Base-by-base conservation (phyloP, 64 coral and sea anemone genomes). In the Pocillopora damicornis region DNA sequence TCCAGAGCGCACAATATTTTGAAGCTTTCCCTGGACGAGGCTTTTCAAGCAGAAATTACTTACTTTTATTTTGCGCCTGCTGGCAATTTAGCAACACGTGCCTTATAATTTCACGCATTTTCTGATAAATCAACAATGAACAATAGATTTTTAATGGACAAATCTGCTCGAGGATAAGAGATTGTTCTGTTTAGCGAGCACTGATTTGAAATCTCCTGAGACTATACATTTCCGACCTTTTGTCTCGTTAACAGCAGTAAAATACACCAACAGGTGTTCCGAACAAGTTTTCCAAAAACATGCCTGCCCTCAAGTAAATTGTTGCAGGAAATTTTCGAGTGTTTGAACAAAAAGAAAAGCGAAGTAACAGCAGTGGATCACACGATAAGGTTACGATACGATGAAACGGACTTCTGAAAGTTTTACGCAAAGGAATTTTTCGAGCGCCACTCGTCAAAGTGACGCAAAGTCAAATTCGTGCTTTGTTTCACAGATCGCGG, bases 151-250 rank as follows among this genome's bases (percentile, higher is more conserved):
- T 61, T 83, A 37, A 51, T 4, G 42, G 62, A 51, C n/a, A 11
- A 73, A 72, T 85, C 22, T 26, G 37, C 37, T 72, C 80, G 12
- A 85, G 57, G 42, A 51, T 37, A 45, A 73, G 56, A 22, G 6
- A 85, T 85, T 73, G 64, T 72, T 85, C 65, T 15, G 38, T 73
- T 37, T 51, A 42, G 6, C 20, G 45, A 26, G 4, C 18, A 26
- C 59, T 36, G 26, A 25, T 81, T 81, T 81, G 25, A 62, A 85
- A 22, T 85, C 81, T 85, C 65, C 20, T 2, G 81, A 85, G 81
- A 72, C 1, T 57, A 25, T 25, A 38, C 15, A 85, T 68, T 72
- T 85, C 64, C 64, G 65, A 26, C 58, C 81, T 37, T 73, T 85
- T 85, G 65, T 85, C 81, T 8, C 63, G 11, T 42, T n/a, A 14